Conservation (phyloP, 2,113 vertebrate genomes). For the Pseudorectes ferrugineus region DNA sequence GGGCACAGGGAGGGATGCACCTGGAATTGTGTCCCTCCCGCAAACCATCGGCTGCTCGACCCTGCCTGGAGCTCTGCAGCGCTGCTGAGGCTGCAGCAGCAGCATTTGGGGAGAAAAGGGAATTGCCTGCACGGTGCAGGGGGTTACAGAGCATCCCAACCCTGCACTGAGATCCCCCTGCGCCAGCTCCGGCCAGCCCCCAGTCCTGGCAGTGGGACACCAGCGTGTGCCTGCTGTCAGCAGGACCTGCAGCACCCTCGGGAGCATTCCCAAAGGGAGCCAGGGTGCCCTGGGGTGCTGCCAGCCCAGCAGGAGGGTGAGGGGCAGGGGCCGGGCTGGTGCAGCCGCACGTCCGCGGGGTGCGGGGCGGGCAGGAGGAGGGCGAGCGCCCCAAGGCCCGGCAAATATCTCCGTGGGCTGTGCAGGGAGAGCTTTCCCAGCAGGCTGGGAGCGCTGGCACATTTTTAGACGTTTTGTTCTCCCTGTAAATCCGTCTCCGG, state of each 20-base stretch:
- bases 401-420: neutral
- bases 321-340: neutral
- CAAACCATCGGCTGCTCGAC: neutral
- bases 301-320: neutral
- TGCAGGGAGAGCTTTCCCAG: neutral
- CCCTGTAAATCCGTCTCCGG: neutral
- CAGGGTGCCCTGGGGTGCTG: neutral
- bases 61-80: neutral
- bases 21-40: rapidly evolving
- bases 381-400: rapidly evolving
- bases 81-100: neutral
- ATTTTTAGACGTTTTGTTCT: constrained; percentile 29
- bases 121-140: rapidly evolving
- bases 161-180: neutral
- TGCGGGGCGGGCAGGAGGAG: neutral
- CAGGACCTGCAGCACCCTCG: neutral
- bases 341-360: neutral
- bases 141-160: neutral
- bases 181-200: rapidly evolving
- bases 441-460: neutral
- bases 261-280: neutral
- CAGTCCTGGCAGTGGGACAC: neutral
- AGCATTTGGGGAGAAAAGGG: neutral
- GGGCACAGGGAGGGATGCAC: neutral
- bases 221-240: neutral